phyloP scores from a whole-genome alignment of 2,888 invertebrate species.

The Acrobasis repandana region DNA sequence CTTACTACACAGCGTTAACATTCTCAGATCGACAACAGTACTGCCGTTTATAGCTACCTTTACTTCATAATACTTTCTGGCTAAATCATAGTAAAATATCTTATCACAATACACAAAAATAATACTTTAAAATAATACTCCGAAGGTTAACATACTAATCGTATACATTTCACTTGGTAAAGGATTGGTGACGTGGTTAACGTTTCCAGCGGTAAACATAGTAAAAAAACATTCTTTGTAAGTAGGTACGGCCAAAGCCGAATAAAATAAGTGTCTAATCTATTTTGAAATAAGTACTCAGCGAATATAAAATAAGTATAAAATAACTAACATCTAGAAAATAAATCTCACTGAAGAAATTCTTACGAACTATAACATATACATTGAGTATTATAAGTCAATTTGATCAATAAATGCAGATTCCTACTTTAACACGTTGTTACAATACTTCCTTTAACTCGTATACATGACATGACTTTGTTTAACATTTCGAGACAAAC shows the following conservation, averaged over 20 bases:
- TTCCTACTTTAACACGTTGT: constrained; percentile 69
- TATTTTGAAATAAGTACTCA: constrained; percentile 57
- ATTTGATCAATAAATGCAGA: constrained; percentile 75
- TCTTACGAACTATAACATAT: constrained; percentile 75
- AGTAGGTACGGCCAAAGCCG: constrained; percentile 48
- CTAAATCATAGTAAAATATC: constrained; percentile 73
- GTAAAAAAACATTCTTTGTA: constrained; percentile 48
- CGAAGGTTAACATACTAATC: constrained; percentile 70
- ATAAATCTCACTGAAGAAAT: constrained; percentile 75
- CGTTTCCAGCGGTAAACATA: constrained; percentile 53
- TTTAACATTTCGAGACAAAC: constrained; percentile 48
- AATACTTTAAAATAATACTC: constrained; percentile 81
- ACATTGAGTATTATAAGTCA: constrained; percentile 79
- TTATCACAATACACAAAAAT: constrained; percentile 77
- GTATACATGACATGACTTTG: constrained; percentile 73
- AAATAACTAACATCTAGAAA: constrained; percentile 52
- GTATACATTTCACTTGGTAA: constrained; percentile 69
- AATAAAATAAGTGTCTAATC: constrained; percentile 33
- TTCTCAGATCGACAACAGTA: constrained; percentile 54
- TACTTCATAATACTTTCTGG: constrained; percentile 71
- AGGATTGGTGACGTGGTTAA: constrained; percentile 39
- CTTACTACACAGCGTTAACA: constrained; percentile 74
- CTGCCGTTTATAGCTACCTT: constrained; percentile 71
- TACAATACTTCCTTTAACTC: constrained; percentile 64
- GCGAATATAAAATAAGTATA: constrained; percentile 43